Base-by-base conservation (phyloP, 2,797 vertebrate genomes). In the Florisuga fusca region DNA sequence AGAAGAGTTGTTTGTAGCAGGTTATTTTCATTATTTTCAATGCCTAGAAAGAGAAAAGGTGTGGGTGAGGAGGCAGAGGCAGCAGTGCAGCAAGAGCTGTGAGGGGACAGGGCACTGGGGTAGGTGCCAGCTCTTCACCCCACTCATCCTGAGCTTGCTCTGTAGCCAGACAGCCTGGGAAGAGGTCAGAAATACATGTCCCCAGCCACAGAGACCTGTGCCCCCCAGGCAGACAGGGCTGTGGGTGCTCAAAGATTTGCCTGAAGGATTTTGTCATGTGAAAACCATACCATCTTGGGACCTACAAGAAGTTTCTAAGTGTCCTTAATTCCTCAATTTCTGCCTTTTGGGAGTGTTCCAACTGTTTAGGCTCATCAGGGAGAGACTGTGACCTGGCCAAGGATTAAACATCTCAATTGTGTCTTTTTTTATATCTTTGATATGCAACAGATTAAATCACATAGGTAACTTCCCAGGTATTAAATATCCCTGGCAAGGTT, bases 371-470 rank as follows among this genome's bases (percentile, higher is more conserved):
- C 48, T 93, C 48, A 45, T 76, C 59, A 57, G 33, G 67, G 67
- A 84, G 85, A 93, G 55, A 90, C 81, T 89, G 58, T 90, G 83
- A 69, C 84, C 92, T 91, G 61, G 73, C 83, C 64, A 68, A n/a
- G 33, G 79, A 94, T 94, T 90, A 23, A 25, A 22, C 20, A 21
- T 50, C 48, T 50, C 23, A 50, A 50, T 50, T 50, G 46, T 48
- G 72, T 85, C 72, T 92, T 92, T 88, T 36, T 91, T 87, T 81
- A 76, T 57, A 68, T 59, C 63, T 94, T 89, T 72, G 50, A 57
- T 89, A 72, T 92, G 86, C 86, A 83, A 36, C 77, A 87, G 83
- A 89, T 90, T 87, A 91, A 95, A 94, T 93, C 89, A 50, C 74
- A 15, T 29, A 75, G 81, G 83, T 95, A 81, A 38, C 53, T 89